Evolutionary conservation across 2,888 invertebrate species (phyloP).

Genomic region (Formica aserva): DNA sequence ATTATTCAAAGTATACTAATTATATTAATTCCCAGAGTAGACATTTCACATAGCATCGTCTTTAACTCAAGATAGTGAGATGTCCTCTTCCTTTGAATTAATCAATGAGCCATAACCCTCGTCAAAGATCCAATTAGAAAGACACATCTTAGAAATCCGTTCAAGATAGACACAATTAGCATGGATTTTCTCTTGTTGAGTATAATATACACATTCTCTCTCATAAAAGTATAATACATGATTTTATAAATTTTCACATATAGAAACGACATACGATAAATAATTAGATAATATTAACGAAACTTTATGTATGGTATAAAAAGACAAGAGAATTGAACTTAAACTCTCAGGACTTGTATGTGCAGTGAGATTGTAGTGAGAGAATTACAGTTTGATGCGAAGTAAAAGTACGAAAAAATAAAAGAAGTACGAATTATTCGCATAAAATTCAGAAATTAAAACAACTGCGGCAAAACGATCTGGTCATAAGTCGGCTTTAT

Average conservation of each 20-base stretch:
- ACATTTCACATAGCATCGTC: constrained; percentile 44
- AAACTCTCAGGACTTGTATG: not conserved
- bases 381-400: not conserved
- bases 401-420: not conserved
- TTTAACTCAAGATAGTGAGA: constrained; percentile 56
- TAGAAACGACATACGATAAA: not conserved
- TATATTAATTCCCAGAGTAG: constrained; percentile 35
- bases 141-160: not conserved
- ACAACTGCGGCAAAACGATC: not conserved
- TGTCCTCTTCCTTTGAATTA: constrained; percentile 58
- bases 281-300: not conserved
- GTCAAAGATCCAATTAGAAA: constrained; percentile 67
- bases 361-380: not conserved
- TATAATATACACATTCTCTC: not conserved
- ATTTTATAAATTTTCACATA: not conserved
- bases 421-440: constrained; percentile 22
- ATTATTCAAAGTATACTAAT: constrained; percentile 49
- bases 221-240: not conserved
- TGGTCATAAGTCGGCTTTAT: constrained; percentile 22
- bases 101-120: constrained; percentile 53
- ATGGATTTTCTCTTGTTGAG: constrained; percentile 12
- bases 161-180: not conserved
- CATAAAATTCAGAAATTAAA: constrained; percentile 6
- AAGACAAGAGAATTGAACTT: not conserved
- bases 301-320: not conserved